These are phyloP conservation scores for Pseudomyrmex dendroicus DNA, from an alignment of 1,140 invertebrate species.

Conservation along the genomic window DNA sequence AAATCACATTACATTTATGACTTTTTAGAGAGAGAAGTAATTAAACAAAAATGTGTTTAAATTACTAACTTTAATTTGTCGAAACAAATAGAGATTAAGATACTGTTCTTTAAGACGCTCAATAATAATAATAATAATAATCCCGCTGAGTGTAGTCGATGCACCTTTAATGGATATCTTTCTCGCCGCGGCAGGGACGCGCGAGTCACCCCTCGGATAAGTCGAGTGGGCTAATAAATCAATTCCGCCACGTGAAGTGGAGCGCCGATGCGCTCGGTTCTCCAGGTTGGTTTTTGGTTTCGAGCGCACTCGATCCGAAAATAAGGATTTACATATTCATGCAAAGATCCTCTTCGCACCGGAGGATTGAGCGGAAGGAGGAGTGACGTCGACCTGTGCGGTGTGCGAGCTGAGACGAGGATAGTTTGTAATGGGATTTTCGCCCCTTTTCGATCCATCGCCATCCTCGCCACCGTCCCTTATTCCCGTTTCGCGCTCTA, in stretches of 20 bases:
- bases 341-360: slow-evolving; percentile 79
- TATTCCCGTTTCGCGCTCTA: slow-evolving; percentile 54
- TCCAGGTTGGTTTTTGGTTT: slow-evolving; percentile 84
- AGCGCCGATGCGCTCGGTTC: slow-evolving; percentile 70
- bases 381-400: slow-evolving; percentile 74
- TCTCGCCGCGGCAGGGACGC: slow-evolving; percentile 22
- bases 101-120: no score
- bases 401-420: slow-evolving; percentile 75
- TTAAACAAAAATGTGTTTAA: no score
- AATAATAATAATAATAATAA: no score
- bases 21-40: no score
- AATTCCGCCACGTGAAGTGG: slow-evolving; percentile 79
- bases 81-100: not conserved
- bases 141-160: slow-evolving; percentile 8
- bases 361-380: slow-evolving; percentile 78
- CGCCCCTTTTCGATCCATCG: slow-evolving; percentile 65
- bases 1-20: no score
- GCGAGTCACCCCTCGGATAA: slow-evolving; percentile 62
- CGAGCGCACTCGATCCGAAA: slow-evolving; percentile 84
- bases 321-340: slow-evolving; percentile 86
- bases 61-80: not conserved
- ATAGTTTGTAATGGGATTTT: slow-evolving; percentile 80
- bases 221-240: slow-evolving; percentile 82
- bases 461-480: slow-evolving; percentile 13
- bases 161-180: slow-evolving; percentile 61